Evolutionary conservation across 2,888 invertebrate genomes (phyloP).

Genomic region (Dolichomitus sp.): DNA sequence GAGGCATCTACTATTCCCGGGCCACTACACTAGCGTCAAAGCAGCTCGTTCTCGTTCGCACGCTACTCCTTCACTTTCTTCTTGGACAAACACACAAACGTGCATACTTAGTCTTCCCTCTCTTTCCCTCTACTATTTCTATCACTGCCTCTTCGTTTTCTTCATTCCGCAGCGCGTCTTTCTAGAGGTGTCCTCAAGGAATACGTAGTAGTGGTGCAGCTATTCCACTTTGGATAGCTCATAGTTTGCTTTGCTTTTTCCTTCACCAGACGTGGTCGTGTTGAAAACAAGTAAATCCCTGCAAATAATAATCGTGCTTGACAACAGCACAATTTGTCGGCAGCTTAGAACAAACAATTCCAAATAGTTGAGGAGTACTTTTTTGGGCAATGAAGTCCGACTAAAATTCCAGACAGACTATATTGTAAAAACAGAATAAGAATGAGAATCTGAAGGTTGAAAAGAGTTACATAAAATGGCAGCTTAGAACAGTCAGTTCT

Average conservation of each 20-base stretch:
- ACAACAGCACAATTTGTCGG: not conserved
- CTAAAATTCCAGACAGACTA: too few species aligned
- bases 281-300: not conserved
- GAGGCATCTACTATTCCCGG: conserved; percentile 31
- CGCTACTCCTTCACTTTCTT: conserved; percentile 21
- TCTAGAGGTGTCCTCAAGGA: conserved; percentile 39
- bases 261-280: not conserved
- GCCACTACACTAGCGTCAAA: conserved; percentile 20
- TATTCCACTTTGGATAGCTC: conserved; percentile 28
- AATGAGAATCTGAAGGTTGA: too few species aligned
- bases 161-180: conserved; percentile 56
- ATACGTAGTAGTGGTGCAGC: conserved; percentile 14
- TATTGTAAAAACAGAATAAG: too few species aligned
- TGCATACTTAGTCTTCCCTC: not conserved
- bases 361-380: not conserved
- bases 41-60: conserved; percentile 37
- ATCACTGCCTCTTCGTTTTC: conserved; percentile 52
- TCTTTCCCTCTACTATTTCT: conserved; percentile 29
- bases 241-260: not conserved
- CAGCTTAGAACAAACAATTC: not conserved
- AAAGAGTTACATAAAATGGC: too few species aligned
- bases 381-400: too few species aligned
- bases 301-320: not conserved
- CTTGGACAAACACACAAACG: conserved; percentile 33
- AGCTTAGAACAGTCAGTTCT: too few species aligned